Evolutionary conservation across 2,797 vertebrate species (phyloP).

Genomic region (Crax fasciolata): DNA sequence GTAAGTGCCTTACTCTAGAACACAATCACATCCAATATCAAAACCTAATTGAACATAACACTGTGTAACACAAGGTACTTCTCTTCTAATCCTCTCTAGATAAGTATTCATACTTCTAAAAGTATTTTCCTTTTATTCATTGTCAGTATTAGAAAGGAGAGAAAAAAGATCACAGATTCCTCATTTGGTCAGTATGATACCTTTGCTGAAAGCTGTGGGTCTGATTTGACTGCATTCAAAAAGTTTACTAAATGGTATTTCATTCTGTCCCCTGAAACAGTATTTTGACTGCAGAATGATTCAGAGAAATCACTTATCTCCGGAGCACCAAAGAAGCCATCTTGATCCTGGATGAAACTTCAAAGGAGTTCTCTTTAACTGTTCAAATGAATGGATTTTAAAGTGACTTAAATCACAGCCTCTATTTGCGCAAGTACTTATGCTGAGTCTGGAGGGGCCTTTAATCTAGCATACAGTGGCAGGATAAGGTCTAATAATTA

Average conservation of each 20-base stretch:
- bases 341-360: not conserved
- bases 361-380: slow-evolving; percentile 21
- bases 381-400: not conserved
- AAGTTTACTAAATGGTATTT: not conserved
- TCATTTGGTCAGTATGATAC: not conserved
- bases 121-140: not conserved
- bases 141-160: not conserved
- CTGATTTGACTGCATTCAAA: not conserved
- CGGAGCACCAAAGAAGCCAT: not conserved
- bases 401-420: slow-evolving; percentile 33
- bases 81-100: not conserved
- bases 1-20: not conserved
- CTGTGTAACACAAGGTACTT: not conserved
- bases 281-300: not conserved
- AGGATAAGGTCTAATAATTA: slow-evolving; percentile 38
- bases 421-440: slow-evolving; percentile 49
- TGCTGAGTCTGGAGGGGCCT: slow-evolving; percentile 27
- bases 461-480: slow-evolving; percentile 41
- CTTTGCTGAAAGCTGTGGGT: not conserved
- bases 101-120: not conserved
- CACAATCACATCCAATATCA: not conserved
- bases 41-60: not conserved
- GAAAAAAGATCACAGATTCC: not conserved
- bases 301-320: not conserved
- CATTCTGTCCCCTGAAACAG: not conserved